phyloP scores from a whole-genome alignment of 2,888 invertebrate genomes.

The Watsonalla binaria region DNA sequence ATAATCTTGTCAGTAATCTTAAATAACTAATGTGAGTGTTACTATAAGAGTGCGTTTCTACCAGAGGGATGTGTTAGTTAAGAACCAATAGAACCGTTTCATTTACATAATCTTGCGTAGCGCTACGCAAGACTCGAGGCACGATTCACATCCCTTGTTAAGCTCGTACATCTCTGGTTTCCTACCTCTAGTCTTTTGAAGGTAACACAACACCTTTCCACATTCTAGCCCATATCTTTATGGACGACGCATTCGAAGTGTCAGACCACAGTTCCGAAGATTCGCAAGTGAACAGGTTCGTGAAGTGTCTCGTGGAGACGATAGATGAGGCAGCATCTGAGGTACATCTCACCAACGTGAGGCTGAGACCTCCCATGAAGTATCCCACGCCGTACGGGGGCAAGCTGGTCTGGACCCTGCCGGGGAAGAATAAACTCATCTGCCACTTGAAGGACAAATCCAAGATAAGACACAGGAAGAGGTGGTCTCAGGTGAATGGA shows the following conservation, averaged over 20 bases:
- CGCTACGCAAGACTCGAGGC: too few relatives aligned
- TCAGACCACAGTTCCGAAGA: conserved; percentile 81
- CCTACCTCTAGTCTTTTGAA: too few relatives aligned
- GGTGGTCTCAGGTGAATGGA: conserved; percentile 89
- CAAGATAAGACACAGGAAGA: conserved; percentile 92
- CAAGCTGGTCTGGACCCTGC: conserved; percentile 88
- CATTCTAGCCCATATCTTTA: conserved; percentile 86
- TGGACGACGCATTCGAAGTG: conserved; percentile 90
- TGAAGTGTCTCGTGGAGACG: conserved; percentile 83
- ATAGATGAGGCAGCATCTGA: conserved; percentile 87
- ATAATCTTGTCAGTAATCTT: too few relatives aligned
- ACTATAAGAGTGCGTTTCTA: too few relatives aligned
- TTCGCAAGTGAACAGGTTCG: conserved; percentile 89
- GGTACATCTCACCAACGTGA: conserved; percentile 82
- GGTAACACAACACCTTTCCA: not conserved
- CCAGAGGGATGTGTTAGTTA: too few relatives aligned
- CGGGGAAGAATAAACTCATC: conserved; percentile 90
- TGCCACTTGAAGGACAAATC: conserved; percentile 94
- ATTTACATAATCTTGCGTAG: too few relatives aligned
- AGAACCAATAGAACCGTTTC: too few relatives aligned
- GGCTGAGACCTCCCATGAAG: conserved; percentile 83
- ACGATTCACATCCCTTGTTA: too few relatives aligned
- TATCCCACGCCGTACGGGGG: conserved; percentile 93
- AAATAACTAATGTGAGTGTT: too few relatives aligned
- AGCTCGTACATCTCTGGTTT: too few relatives aligned